A percentile compares a stretch with the other conserved stretches of the same genome.
Evolutionary conservation across 2,797 vertebrate species (phyloP).

Genomic region (Bradypodion ventrale): DNA sequence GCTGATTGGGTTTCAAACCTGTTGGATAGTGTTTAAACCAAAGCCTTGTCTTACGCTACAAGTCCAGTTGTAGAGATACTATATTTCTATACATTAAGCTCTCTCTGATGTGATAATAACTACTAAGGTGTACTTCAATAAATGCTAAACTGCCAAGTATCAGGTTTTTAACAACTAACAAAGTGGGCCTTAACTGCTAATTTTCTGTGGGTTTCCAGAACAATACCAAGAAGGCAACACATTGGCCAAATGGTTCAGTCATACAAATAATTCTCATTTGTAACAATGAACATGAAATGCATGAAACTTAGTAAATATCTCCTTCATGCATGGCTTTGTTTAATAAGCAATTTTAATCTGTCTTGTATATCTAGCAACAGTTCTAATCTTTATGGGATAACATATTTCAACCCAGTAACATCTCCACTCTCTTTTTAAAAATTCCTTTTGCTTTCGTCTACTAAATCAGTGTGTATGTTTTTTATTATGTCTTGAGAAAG

Average conservation of each 20-base stretch:
- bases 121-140: neutral
- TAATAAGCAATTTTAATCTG: conserved; percentile 30
- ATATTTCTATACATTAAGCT: neutral
- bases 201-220: neutral
- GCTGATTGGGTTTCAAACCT: neutral
- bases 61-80: neutral
- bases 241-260: neutral
- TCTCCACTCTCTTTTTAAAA: neutral
- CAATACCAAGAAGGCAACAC: neutral
- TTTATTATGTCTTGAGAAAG: conserved; percentile 26
- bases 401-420: conserved; percentile 21
- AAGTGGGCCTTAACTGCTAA: neutral
- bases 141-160: neutral
- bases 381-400: conserved; percentile 7
- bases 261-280: conserved; percentile 16
- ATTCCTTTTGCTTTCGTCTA: neutral
- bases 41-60: neutral
- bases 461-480: neutral
- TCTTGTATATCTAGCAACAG: conserved; percentile 32
- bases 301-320: conserved; percentile 15
- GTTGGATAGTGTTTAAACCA: neutral
- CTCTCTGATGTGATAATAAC: conserved; percentile 3
- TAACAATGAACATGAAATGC: conserved; percentile 25
- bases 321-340: conserved; percentile 26
- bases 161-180: neutral